A percentile compares a stretch with the other conserved stretches of the same genome.
phyloP scores from a whole-genome alignment of 2,113 vertebrate genomes.

The Acinonyx jubatus region DNA sequence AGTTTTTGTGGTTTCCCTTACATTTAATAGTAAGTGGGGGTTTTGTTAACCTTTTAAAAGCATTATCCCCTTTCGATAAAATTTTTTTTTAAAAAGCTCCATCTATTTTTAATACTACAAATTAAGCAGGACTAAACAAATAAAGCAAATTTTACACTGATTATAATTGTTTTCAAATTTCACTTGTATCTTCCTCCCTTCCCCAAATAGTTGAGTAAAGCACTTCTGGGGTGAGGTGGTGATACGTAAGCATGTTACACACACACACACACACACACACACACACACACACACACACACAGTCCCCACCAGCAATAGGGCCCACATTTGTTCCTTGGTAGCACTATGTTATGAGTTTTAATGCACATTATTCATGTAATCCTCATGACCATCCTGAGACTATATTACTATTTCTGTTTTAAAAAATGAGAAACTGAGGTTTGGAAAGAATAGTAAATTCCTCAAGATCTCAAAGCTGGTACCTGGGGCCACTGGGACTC shows the following conservation, averaged over 20 bases:
- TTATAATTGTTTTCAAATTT: background rate
- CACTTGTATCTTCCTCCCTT: background rate
- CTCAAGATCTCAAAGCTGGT: background rate
- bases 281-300: background rate
- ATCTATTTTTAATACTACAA: background rate
- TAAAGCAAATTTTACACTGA: background rate
- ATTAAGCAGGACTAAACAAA: background rate
- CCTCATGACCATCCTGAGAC: background rate
- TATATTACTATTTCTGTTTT: background rate
- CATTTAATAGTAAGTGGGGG: background rate
- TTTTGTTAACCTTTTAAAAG: background rate
- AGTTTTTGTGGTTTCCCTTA: background rate
- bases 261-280: background rate
- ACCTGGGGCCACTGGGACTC: background rate
- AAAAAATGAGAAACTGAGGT: conserved; percentile 38
- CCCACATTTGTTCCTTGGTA: background rate
- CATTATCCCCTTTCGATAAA: background rate
- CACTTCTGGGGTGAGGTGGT: background rate
- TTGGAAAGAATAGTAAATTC: conserved; percentile 15
- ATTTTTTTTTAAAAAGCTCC: background rate
- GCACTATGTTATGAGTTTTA: background rate
- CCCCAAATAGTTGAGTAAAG: background rate
- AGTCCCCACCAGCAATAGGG: background rate
- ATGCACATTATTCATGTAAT: background rate
- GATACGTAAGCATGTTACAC: background rate